Evolutionary conservation across 2,113 vertebrate genomes (phyloP), one percentile per base, ranked within the genome.

Genomic region (Dipodomys stephensi): DNA sequence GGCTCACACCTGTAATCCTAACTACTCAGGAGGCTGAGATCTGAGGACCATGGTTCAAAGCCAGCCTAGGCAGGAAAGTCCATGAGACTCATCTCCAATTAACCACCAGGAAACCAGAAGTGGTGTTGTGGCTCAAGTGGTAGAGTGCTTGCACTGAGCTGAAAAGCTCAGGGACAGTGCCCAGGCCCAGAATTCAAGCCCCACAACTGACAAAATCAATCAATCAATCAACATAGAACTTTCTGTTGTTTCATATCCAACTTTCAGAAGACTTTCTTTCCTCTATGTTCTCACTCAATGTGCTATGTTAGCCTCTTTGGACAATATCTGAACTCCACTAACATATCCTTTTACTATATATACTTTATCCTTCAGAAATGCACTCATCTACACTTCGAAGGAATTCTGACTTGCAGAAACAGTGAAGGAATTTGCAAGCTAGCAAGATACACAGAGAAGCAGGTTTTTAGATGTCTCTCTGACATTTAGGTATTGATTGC

Each of bases 311-410:
- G 30, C 39, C 7, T 49, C 18, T 49, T 53, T 76, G 53, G 68
- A 46, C 3, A 27, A 16, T 2, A 3, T 67, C 7, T 9, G 28
- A 3, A 27, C 28, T 11, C 39, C 32, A 83, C 90, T 0, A 11
- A 23, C 0, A 2, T 6, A 22, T 4, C 23, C 15, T 16, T 46
- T 1, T 23, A 78, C 8, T 10, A 5, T 27, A 25, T n/a, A n/a
- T 0, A 82, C 78, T 12, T 77, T 71, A 20, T 19, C 39, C 19
- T 46, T 67, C 69, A 84, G 49, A 79, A 71, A 12, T n/a, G 69
- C 12, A 57, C 12, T 18, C 53, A 57, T 16, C 53, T 16, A 57
- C 53, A 20, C 39, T 69, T 28, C 71, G 57, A 69, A 77, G 28
- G 60, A 72, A 62, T 39, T 71, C 27, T 35, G 44, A 39, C 25